These are phyloP conservation scores for Acanthurus lineatus DNA, from an alignment of 2,797 vertebrate genomes.

Conservation along the genomic window DNA sequence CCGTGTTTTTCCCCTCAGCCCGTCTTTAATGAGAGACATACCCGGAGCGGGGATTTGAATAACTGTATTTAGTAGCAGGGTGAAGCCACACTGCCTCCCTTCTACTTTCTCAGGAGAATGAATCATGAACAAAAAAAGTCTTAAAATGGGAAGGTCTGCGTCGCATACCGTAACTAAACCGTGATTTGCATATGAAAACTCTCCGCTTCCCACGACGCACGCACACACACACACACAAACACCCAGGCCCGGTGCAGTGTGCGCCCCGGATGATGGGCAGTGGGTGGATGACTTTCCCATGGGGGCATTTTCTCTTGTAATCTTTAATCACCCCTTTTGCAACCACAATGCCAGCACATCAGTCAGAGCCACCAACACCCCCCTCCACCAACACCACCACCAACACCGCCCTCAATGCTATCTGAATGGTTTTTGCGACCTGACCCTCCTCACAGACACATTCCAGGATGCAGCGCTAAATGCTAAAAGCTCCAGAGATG, in stretches of 20 bases:
- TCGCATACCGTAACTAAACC: constrained; percentile 90
- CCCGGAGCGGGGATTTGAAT: constrained; percentile 79
- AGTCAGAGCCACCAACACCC: constrained; percentile 66
- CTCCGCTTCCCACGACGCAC: constrained; percentile 73
- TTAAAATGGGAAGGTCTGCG: constrained; percentile 88
- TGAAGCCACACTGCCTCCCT: constrained; percentile 76
- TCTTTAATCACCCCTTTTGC: constrained; percentile 73
- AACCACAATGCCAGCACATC: constrained; percentile 79
- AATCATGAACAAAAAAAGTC: constrained; percentile 86
- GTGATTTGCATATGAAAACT: constrained; percentile 90
- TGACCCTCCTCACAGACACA: constrained; percentile 70
- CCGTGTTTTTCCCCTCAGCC: constrained; percentile 58
- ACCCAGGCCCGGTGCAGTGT: constrained; percentile 29
- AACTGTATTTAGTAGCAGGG: constrained; percentile 81
- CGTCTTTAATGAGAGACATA: constrained; percentile 79
- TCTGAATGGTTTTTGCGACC: constrained; percentile 72
- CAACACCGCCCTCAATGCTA: constrained; percentile 31
- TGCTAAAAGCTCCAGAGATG: constrained; percentile 56
- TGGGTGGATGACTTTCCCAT: constrained; percentile 82
- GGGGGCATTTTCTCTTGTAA: constrained; percentile 73
- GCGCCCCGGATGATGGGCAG: constrained; percentile 69
- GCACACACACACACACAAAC: no score
- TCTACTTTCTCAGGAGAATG: constrained; percentile 82
- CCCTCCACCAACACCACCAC: constrained; percentile 9
- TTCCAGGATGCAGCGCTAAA: constrained; percentile 76